A percentile compares a stretch with the other conserved stretches of the same genome.
These are phyloP conservation scores for Dasypolia templi DNA, from an alignment of 2,888 invertebrate genomes.

Conservation along the genomic window DNA sequence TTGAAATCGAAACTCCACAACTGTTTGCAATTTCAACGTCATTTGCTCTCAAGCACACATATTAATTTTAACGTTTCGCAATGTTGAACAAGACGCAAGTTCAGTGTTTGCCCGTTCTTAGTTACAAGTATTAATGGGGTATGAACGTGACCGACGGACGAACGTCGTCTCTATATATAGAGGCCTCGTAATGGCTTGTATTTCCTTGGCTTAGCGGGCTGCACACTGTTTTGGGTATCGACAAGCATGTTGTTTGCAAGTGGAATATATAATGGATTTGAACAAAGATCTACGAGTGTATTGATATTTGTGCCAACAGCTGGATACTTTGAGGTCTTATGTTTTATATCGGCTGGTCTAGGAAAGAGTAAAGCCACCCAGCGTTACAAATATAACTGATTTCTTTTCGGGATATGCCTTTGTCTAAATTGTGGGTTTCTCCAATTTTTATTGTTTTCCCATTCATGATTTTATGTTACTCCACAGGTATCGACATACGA, in stretches of 20 bases:
- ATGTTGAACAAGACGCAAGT: conserved; percentile 59
- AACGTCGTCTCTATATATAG: conserved; percentile 78
- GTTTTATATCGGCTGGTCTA: not conserved
- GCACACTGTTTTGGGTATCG: conserved; percentile 55
- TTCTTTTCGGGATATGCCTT: not conserved
- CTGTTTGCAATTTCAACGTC: conserved; percentile 28
- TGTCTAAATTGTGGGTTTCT: not conserved
- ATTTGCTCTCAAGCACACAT: conserved; percentile 30
- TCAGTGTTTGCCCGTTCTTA: conserved; percentile 70
- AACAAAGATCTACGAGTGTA: conserved; percentile 20
- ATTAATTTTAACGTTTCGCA: conserved; percentile 56
- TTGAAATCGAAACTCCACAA: conserved; percentile 38
- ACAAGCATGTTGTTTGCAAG: conserved; percentile 51
- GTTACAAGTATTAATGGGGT: conserved; percentile 82
- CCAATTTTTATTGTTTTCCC: not conserved
- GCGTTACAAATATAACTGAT: not conserved
- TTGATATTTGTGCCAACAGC: conserved; percentile 6
- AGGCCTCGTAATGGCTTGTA: conserved; percentile 78
- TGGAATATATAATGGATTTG: conserved; percentile 46
- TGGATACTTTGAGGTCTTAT: not conserved
- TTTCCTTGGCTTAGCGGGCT: conserved; percentile 73
- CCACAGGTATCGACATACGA: not conserved
- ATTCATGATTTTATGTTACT: not conserved
- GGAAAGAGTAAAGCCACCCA: not conserved
- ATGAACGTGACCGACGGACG: conserved; percentile 81